A percentile compares a stretch with the other conserved stretches of the same genome.
Conservation (phyloP, 2,797 vertebrate species). For the Leptoclinus maculatus region DNA sequence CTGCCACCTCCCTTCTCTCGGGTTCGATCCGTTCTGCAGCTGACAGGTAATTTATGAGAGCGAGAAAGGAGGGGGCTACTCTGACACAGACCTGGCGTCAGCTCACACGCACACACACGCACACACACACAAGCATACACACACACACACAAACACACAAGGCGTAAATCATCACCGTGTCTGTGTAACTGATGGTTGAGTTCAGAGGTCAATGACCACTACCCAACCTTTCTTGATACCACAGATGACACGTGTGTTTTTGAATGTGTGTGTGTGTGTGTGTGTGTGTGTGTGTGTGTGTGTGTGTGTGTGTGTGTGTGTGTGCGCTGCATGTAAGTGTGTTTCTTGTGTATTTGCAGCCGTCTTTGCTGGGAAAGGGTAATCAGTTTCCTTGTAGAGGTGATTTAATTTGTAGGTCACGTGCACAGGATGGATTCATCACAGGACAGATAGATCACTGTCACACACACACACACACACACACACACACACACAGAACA, state of each 20-base stretch:
- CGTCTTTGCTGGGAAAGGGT: slow-evolving; percentile 59
- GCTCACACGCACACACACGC: slow-evolving; percentile 44
- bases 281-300: slow-evolving; percentile 6
- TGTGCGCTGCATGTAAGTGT: slow-evolving; percentile 18
- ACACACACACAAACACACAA: slow-evolving; percentile 16
- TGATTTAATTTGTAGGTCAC: slow-evolving; percentile 76
- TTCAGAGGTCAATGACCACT: slow-evolving; percentile 71
- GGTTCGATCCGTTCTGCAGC: slow-evolving; percentile 78
- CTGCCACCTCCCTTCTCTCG: slow-evolving; percentile 53
- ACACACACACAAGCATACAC: slow-evolving; percentile 32
- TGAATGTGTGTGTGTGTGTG: slow-evolving; percentile 18
- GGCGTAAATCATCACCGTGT: slow-evolving; percentile 68
- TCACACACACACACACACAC: slow-evolving; percentile 24
- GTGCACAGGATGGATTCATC: slow-evolving; percentile 73
- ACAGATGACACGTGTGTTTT: slow-evolving; percentile 39
- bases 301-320: slow-evolving; percentile 20
- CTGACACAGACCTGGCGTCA: slow-evolving; percentile 67
- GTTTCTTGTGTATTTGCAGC: slow-evolving; percentile 37
- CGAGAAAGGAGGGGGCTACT: slow-evolving; percentile 33
- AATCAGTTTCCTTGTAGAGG: slow-evolving; percentile 69
- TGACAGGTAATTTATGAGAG: slow-evolving; percentile 82
- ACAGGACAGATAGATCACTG: slow-evolving; percentile 69
- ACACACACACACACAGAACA: slow-evolving; percentile 4
- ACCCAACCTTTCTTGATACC: slow-evolving; percentile 58
- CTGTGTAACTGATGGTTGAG: slow-evolving; percentile 71